A percentile compares a stretch with the other conserved stretches of the same genome.
phyloP scores from a whole-genome alignment of 2,797 vertebrate genomes.

The Nyctalus aviator region DNA sequence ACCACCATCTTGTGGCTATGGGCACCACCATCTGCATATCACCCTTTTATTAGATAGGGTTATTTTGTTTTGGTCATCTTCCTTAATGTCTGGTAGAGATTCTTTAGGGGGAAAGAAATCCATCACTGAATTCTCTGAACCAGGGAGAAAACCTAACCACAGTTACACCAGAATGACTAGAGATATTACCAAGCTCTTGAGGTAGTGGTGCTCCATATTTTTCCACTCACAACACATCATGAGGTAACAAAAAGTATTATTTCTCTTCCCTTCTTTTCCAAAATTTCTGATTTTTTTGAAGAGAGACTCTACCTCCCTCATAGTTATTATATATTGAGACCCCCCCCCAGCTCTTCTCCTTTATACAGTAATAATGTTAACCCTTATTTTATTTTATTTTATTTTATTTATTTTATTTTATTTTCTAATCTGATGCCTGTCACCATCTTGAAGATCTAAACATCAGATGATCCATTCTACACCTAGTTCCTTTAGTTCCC shows the following conservation, averaged over 20 bases:
- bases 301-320: neutral
- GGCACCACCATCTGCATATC: no score
- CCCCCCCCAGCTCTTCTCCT: neutral
- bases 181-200: neutral
- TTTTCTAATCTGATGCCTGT: neutral
- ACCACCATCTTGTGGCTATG: no score
- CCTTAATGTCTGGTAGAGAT: conserved; percentile 20
- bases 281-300: neutral
- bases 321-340: neutral
- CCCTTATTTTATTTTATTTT: neutral
- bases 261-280: neutral
- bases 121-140: neutral
- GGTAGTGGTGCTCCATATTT: neutral
- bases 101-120: neutral
- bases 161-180: neutral
- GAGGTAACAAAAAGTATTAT: neutral
- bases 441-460: neutral
- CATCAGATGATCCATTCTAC: neutral
- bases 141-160: neutral
- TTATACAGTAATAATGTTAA: neutral
- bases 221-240: neutral
- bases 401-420: neutral
- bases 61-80: conserved; percentile 23
- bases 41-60: neutral
- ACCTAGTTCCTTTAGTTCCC: neutral